Conservation (phyloP, 1,140 invertebrate species). For the Cardiocondyla obscurior region DNA sequence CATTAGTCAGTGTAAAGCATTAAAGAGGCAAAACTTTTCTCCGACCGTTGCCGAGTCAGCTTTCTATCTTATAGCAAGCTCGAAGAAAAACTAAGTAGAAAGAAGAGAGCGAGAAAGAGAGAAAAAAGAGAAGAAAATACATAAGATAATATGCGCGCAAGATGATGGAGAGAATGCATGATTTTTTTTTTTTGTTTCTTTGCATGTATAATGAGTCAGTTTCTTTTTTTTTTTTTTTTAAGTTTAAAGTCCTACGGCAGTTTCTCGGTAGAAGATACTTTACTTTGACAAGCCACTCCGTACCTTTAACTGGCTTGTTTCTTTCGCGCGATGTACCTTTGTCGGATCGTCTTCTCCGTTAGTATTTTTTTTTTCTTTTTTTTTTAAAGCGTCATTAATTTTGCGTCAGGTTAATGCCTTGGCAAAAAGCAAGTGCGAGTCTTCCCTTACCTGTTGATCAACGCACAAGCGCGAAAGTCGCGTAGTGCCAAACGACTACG, state of each 20-base stretch:
- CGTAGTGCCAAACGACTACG: slow-evolving; percentile 2
- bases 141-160: neutral
- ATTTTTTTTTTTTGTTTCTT: neutral
- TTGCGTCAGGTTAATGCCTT: slow-evolving; percentile 3
- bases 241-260: neutral
- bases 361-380: neutral
- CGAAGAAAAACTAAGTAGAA: slow-evolving; percentile 17
- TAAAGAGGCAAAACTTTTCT: neutral
- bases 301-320: neutral
- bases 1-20: slow-evolving; percentile 20
- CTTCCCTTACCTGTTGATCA: slow-evolving; percentile 38
- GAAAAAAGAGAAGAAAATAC: neutral
- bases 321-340: neutral
- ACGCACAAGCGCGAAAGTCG: neutral
- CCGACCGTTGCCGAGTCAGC: neutral
- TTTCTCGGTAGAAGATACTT: neutral
- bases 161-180: neutral
- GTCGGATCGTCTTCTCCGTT: neutral
- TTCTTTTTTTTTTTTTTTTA: too few relatives aligned
- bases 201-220: neutral
- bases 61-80: neutral
- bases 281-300: neutral
- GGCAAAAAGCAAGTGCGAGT: slow-evolving; percentile 13
- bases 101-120: neutral
- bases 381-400: slow-evolving; percentile 1